Evolutionary conservation across 2,113 vertebrate genomes (phyloP).

Genomic region (Strigops habroptila): DNA sequence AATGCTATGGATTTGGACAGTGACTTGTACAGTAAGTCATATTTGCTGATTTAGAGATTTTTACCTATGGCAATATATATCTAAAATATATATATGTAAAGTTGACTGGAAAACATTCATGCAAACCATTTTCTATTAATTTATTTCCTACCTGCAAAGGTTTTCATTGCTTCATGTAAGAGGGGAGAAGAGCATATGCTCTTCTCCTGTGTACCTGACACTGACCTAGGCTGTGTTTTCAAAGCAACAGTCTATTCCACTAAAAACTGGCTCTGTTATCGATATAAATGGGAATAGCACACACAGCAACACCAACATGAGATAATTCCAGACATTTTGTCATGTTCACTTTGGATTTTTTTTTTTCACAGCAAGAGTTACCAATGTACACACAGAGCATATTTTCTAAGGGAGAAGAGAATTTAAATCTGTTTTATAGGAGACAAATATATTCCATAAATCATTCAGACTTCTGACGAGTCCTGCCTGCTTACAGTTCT

Average conservation of each 20-base stretch:
- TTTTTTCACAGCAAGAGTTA: background rate
- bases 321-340: background rate
- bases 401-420: background rate
- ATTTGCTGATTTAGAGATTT: background rate
- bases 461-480: background rate
- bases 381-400: background rate
- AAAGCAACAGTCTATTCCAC: background rate
- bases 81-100: background rate
- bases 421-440: background rate
- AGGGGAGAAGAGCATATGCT: background rate
- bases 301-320: background rate
- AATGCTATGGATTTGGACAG: background rate
- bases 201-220: background rate
- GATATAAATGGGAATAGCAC: background rate
- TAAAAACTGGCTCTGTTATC: too few species aligned
- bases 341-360: background rate
- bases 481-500: background rate
- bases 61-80: background rate
- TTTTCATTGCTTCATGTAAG: background rate
- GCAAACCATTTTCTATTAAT: background rate
- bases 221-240: background rate
- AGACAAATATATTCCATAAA: background rate
- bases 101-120: background rate
- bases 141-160: background rate
- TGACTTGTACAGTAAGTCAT: background rate